A percentile compares a stretch with the other conserved stretches of the same genome.
phyloP scores from a whole-genome alignment of 2,113 vertebrate species.

The Pelecanus crispus region DNA sequence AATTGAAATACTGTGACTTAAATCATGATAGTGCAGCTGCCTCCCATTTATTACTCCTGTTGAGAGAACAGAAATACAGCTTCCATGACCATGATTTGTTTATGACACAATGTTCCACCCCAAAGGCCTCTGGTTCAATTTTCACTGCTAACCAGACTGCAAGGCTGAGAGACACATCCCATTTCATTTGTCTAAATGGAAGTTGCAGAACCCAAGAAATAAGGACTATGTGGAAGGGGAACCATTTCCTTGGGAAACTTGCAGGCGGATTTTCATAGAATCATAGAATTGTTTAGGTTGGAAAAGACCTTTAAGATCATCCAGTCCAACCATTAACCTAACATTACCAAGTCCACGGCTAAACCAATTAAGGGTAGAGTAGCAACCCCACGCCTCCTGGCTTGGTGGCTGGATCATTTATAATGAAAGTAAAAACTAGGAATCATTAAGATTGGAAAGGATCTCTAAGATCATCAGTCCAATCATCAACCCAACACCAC shows the following conservation, averaged over 20 bases:
- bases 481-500: too few relatives aligned
- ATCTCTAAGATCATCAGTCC: too few relatives aligned
- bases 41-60: neutral
- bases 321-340: too few relatives aligned
- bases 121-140: neutral
- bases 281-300: too few relatives aligned
- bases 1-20: neutral
- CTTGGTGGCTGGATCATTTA: too few relatives aligned
- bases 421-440: too few relatives aligned
- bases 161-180: neutral
- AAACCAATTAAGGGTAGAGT: too few relatives aligned
- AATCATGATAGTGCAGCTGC: neutral
- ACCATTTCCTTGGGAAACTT: neutral
- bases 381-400: too few relatives aligned
- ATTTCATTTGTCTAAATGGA: neutral
- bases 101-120: neutral
- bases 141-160: neutral
- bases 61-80: neutral
- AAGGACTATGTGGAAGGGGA: neutral
- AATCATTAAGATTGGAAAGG: too few relatives aligned
- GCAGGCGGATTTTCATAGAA: neutral
- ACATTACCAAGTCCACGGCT: too few relatives aligned
- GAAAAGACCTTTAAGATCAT: too few relatives aligned
- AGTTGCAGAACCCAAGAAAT: neutral
- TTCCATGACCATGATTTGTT: neutral